A percentile compares a stretch with the other conserved stretches of the same genome.
phyloP scores from a whole-genome alignment of 2,888 invertebrate species.

The Ectemnius lituratus region DNA sequence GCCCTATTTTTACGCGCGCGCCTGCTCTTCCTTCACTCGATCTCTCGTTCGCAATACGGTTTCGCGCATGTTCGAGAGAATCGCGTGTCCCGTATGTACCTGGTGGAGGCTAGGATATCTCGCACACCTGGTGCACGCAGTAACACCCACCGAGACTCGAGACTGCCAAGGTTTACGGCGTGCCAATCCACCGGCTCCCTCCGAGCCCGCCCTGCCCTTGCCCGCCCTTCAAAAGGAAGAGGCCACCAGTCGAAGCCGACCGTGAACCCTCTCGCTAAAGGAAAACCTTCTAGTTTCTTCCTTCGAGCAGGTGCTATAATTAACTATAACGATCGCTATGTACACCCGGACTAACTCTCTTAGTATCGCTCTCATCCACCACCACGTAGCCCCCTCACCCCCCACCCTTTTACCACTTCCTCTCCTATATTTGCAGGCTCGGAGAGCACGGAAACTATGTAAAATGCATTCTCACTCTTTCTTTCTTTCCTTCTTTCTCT shows the following conservation, averaged over 20 bases:
- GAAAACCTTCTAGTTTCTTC: conserved; percentile 11
- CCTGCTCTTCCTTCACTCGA: not conserved
- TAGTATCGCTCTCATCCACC: not conserved
- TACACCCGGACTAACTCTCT: not conserved
- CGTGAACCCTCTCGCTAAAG: conserved; percentile 26
- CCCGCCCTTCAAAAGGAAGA: conserved; percentile 3
- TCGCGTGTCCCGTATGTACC: no score
- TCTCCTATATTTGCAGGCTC: no score
- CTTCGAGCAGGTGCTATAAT: conserved; percentile 25
- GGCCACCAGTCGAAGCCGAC: conserved; percentile 17
- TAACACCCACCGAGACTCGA: not conserved
- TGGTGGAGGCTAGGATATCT: no score
- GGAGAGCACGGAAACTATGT: no score
- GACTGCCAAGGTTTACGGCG: not conserved
- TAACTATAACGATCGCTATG: conserved; percentile 29
- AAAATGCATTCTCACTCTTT: no score
- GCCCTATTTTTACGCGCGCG: not conserved
- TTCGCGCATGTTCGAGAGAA: not conserved
- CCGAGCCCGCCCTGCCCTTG: not conserved
- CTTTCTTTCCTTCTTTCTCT: no score
- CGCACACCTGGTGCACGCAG: no score
- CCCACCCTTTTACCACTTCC: no score
- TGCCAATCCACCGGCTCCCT: not conserved
- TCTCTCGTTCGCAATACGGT: not conserved
- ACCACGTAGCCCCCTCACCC: not conserved